Evolutionary conservation across 1,140 invertebrate genomes (phyloP), one percentile per base, ranked within the genome.

Genomic region (Marisa cornuarietis): DNA sequence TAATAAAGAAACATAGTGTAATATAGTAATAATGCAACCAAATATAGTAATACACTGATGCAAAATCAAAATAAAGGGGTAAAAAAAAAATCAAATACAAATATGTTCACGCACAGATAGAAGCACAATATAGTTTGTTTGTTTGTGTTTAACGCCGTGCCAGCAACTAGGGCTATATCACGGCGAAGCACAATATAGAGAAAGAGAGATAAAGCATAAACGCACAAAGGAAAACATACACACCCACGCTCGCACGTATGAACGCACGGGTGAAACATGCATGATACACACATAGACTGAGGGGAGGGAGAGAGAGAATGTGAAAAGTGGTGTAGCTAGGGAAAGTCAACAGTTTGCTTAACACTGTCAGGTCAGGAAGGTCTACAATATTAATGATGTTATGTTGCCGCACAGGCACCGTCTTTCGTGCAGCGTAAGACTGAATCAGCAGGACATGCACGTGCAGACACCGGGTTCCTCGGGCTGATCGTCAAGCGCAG

Each of bases 1-100:
- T 42, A 42, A 42, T 2, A 42, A 42, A 42, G 31, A 42, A 42
- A 42, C 6, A 42, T 42, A 42, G 31, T 4, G 31, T 2, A 4
- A 42, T 42, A 42, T 6, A 42, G 6, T 42, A 42, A 42, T 42
- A 42, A 42, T 42, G 31, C 31, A 42, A 42, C 31, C 1, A 42
- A 42, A 6, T 42, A 42, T 42, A 42, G 31, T 42, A 42, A 42
- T 42, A 42, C 6, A 42, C 31, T 42, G 31, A 42, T 4, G 1
- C 0, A 42, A 42, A 42, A 42, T 42, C 31, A 42, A 42, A 42
- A 1, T 6, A 42, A 42, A 42, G 72, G 54, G 72, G 22, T 42
- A 54, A 14, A 74, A 49, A 54, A 14, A 74, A 49, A 74, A 49
- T 52, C 18, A 74, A 22, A 74, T 49, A 74, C 42, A 61, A 49